Base-by-base conservation (phyloP, 64 coral and sea anemone species). In the Pocillopora verrucosa region DNA sequence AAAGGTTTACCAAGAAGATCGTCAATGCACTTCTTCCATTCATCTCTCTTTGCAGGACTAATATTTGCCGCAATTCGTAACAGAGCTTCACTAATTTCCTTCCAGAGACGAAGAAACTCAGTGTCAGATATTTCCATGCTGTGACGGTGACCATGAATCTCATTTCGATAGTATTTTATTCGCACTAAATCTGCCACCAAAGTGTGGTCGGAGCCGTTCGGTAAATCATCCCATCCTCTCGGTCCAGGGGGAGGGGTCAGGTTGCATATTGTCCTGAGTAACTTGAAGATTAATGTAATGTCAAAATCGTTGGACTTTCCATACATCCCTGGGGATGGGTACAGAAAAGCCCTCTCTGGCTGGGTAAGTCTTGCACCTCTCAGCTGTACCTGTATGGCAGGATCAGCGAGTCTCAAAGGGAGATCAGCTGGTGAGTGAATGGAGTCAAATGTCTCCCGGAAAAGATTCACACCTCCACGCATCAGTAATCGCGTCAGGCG, bases 11-110 rank as follows among this genome's bases (percentile, higher is more conserved):
- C 13, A n/a, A 65, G 59, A 41, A 79, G 64, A 24, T 16, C 61
- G 36, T 77, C n/a, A 62, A 78, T 89, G 11, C 34, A 17, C 22
- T 89, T 78, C 16, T 60, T 89, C 87, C 87, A 89, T 62, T 89
- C 74, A 25, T 78, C 59, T 79, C 38, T 65, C 74, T 89, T 89
- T 6, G 20, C 75, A 16, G 37, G 58, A 45, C 87, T 78, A 34
- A 79, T n/a, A 3, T 37, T 20, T 41, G 25, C 34, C n/a, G 61
- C 76, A 58, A 79, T 78, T 69, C 87, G 62, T 35, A 89, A 41
- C 34, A 89, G 76, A 5, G 37, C 58, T 36, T 64, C 75, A 11
- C 59, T 78, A 45, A 79, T 58, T 79, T 79, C 78, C 12, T 13
- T 35, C 87, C 87, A 89, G 16, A 62, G 87, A 36, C 65, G 58